Evolutionary conservation across 2,797 vertebrate species (phyloP).

Genomic region (Phoebastria nigripes): DNA sequence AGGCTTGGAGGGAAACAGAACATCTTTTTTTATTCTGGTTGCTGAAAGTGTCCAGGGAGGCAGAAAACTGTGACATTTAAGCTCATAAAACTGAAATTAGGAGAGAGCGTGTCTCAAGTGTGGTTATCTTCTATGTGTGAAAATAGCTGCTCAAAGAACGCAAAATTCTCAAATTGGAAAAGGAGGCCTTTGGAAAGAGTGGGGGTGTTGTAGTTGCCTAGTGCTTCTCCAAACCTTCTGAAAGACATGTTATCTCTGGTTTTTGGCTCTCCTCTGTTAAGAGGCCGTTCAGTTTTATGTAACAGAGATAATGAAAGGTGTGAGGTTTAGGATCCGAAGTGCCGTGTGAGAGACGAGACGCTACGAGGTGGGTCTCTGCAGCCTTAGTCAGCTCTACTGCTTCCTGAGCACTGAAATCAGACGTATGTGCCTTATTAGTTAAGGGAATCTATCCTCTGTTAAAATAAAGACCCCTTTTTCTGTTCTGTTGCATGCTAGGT

Average conservation of each 20-base stretch:
- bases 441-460: not conserved
- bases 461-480: not conserved
- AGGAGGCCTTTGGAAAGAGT: not conserved
- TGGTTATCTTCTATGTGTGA: not conserved
- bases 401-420: not conserved
- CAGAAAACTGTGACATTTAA: not conserved
- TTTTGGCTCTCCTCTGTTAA: not conserved
- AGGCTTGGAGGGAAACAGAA: not conserved
- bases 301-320: not conserved
- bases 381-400: not conserved
- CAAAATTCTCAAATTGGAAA: not conserved
- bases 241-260: fast-evolving
- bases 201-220: not conserved
- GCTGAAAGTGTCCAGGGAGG: conserved; percentile 9
- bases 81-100: not conserved
- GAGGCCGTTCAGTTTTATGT: not conserved
- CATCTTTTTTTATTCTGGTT: not conserved
- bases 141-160: not conserved
- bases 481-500: not conserved
- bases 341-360: fast-evolving
- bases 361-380: fast-evolving
- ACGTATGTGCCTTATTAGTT: fast-evolving
- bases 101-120: not conserved
- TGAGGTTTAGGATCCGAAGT: not conserved
- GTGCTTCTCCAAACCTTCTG: not conserved